Conservation (phyloP, 2,797 vertebrate genomes). For the Sebastes matsubarae region DNA sequence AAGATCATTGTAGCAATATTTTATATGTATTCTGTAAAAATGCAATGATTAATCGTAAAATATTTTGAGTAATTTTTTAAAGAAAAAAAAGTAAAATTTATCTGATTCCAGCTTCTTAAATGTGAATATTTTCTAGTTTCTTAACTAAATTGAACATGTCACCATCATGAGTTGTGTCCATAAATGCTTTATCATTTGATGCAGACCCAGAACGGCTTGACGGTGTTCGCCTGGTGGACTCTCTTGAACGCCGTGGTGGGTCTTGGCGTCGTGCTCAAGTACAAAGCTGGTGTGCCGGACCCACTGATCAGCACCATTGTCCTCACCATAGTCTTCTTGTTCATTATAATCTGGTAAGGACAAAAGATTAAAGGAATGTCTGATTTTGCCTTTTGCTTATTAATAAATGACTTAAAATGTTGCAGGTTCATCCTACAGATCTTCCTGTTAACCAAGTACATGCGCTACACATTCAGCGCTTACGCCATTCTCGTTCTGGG, state of each 20-base stretch:
- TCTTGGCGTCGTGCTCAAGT: slow-evolving; percentile 69
- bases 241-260: slow-evolving; percentile 64
- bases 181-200: background rate
- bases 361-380: background rate
- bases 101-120: too few relatives aligned
- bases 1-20: background rate
- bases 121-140: too few relatives aligned
- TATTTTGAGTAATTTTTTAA: too few relatives aligned
- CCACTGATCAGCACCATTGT: slow-evolving; percentile 60
- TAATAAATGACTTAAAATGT: background rate
- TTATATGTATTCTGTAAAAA: background rate
- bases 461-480: slow-evolving; percentile 76
- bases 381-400: background rate
- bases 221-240: slow-evolving; percentile 74
- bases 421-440: slow-evolving; percentile 81
- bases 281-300: slow-evolving; percentile 44
- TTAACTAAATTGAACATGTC: background rate
- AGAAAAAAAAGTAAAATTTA: too few relatives aligned
- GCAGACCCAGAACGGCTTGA: slow-evolving; percentile 79
- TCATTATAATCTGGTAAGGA: slow-evolving; percentile 61
- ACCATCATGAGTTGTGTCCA: background rate
- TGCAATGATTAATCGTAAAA: too few relatives aligned
- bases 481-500: slow-evolving; percentile 78
- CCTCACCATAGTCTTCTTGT: slow-evolving; percentile 60
- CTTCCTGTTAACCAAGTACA: slow-evolving; percentile 68